Conservation (phyloP, 30 jellyfish, hydroid and myxozoan species). For the Aurelia aurita complex sp. Pacific region DNA sequence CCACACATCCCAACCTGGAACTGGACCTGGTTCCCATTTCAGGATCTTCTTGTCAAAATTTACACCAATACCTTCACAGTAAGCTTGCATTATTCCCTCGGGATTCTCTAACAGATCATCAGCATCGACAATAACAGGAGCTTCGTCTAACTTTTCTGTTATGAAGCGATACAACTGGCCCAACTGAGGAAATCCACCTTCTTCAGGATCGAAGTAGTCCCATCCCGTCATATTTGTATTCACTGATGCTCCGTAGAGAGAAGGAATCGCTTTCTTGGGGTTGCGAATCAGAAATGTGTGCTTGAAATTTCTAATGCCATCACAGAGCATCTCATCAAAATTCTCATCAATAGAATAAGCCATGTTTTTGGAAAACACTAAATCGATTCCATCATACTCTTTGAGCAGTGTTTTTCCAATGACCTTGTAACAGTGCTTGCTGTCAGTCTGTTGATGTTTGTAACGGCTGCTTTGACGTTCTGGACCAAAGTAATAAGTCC, state of each 20-base stretch:
- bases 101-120: conserved; percentile 93
- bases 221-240: conserved; percentile 83
- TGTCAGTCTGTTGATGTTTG: conserved; percentile 44
- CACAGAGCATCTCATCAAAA: conserved; percentile 52
- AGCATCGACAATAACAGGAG: conserved; percentile 89
- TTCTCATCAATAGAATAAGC: conserved; percentile 73
- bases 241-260: conserved; percentile 86
- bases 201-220: conserved; percentile 82
- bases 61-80: conserved; percentile 82
- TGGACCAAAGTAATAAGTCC: conserved; percentile 90
- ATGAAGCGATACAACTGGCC: conserved; percentile 59
- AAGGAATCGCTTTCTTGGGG: conserved; percentile 84
- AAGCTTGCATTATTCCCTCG: conserved; percentile 80
- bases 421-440: conserved; percentile 34
- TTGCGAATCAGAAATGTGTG: conserved; percentile 88
- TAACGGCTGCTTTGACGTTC: conserved; percentile 91
- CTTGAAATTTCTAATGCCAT: conserved; percentile 57
- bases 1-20: conserved; percentile 95
- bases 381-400: conserved; percentile 78
- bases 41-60: conserved; percentile 79
- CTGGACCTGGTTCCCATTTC: conserved; percentile 95
- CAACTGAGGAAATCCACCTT: conserved; percentile 76
- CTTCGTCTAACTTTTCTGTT: conserved; percentile 26
- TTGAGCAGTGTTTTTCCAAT: conserved; percentile 41
- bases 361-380: conserved; percentile 88